These are phyloP conservation scores for Tauraco hartlaubi DNA, from an alignment of 2,797 vertebrate species.

Conservation along the genomic window DNA sequence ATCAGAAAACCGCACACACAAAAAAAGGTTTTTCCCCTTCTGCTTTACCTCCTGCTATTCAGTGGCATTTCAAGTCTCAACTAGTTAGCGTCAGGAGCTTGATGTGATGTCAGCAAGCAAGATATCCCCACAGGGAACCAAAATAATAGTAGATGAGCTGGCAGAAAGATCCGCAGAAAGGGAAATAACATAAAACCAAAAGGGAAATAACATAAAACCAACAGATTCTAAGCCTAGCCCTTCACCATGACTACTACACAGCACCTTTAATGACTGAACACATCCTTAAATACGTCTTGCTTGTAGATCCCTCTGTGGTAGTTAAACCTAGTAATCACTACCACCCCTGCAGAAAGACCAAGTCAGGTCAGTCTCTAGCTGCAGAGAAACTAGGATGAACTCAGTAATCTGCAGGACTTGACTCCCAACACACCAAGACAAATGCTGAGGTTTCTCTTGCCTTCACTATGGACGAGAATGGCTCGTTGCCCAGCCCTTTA, in stretches of 20 bases:
- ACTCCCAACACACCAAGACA: accelerated
- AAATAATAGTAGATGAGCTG: conserved; percentile 21
- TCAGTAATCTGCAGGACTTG: neutral
- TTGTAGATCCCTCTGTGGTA: neutral
- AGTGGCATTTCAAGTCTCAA: conserved; percentile 2
- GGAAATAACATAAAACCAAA: neutral
- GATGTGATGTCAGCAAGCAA: neutral
- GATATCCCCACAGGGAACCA: neutral
- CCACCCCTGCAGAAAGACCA: neutral
- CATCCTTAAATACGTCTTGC: neutral
- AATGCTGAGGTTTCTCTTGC: neutral
- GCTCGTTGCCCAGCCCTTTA: neutral
- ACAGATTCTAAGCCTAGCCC: neutral
- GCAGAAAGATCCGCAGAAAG: neutral
- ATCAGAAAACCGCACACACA: neutral
- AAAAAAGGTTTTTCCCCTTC: neutral
- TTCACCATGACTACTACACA: neutral
- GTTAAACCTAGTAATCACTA: neutral
- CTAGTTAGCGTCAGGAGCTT: neutral
- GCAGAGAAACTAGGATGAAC: neutral
- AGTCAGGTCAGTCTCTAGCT: neutral
- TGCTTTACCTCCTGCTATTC: neutral
- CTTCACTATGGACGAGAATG: accelerated
- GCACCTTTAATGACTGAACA: neutral
- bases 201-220: neutral